Conservation (phyloP, 1,140 invertebrate species). For the Latrodectus geometricus region DNA sequence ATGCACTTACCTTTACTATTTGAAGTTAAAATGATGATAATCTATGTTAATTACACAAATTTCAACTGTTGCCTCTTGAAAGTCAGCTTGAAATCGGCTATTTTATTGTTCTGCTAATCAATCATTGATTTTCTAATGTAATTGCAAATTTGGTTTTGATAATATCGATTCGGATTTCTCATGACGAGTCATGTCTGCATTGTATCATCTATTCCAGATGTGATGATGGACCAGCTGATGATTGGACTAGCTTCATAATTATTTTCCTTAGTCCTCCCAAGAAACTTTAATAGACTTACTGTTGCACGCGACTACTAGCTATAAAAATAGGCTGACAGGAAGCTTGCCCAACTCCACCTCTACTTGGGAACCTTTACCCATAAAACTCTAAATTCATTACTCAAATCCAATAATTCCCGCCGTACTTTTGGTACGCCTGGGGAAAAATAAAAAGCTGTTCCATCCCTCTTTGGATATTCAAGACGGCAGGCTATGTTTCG, state of each 20-base stretch:
- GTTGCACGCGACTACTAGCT: not conserved
- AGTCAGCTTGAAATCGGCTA: no score
- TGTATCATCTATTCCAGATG: no score
- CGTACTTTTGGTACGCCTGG: not conserved
- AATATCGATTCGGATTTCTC: no score
- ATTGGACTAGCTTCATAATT: not conserved
- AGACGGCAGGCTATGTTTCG: slow-evolving; percentile 12
- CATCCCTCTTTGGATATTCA: slow-evolving; percentile 26
- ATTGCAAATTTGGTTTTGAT: no score
- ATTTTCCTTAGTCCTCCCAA: not conserved
- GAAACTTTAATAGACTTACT: not conserved
- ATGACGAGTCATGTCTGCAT: no score
- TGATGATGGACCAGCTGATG: no score
- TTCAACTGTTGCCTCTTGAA: no score
- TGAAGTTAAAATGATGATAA: no score
- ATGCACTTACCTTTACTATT: no score
- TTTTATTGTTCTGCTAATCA: no score
- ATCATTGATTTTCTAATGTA: no score
- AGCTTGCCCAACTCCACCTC: slow-evolving; percentile 1
- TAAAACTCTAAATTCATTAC: not conserved
- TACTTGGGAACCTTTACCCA: slow-evolving; percentile 31
- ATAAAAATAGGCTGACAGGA: slow-evolving; percentile 26
- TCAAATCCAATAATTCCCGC: not conserved
- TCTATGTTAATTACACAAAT: no score
- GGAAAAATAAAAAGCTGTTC: not conserved